Evolutionary conservation across 2,113 vertebrate genomes (phyloP).

Genomic region (Ammodytes marinus): DNA sequence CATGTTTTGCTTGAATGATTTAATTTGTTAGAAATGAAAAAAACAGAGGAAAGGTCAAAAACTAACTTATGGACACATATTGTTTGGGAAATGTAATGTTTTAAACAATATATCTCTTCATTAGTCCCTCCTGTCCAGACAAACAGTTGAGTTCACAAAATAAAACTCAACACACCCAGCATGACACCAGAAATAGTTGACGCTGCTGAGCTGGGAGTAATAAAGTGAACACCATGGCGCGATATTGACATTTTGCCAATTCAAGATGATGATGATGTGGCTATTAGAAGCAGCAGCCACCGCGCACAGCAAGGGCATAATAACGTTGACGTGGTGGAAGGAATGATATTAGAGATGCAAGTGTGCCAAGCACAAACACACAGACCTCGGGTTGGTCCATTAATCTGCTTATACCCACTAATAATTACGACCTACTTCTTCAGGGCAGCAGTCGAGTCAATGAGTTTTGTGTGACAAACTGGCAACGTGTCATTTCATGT

Average conservation of each 20-base stretch:
- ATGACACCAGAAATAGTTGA: conserved; percentile 24
- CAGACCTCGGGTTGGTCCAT: background rate
- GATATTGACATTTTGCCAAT: conserved; percentile 38
- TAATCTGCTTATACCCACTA: conserved; percentile 8
- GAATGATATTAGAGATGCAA: conserved; percentile 3
- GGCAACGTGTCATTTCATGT: background rate
- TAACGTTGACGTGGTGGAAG: background rate
- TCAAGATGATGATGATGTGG: conserved; percentile 29
- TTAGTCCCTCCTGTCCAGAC: background rate
- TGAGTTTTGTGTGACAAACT: background rate
- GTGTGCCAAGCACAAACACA: background rate
- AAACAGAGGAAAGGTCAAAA: background rate
- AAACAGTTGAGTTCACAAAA: conserved; percentile 6
- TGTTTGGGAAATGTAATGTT: background rate
- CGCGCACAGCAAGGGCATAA: conserved; percentile 27
- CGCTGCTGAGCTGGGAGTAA: conserved; percentile 4
- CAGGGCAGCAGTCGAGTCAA: background rate
- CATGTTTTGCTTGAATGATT: background rate
- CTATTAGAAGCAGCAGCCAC: conserved; percentile 26
- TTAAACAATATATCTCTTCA: background rate
- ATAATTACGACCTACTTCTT: conserved; percentile 2
- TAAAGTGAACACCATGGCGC: background rate
- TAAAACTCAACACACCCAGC: conserved; percentile 48
- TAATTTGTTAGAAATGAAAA: background rate
- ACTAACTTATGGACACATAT: background rate